These are phyloP conservation scores for Spinibarbus caldwelli DNA, from an alignment of 2,797 vertebrate species.

Conservation along the genomic window DNA sequence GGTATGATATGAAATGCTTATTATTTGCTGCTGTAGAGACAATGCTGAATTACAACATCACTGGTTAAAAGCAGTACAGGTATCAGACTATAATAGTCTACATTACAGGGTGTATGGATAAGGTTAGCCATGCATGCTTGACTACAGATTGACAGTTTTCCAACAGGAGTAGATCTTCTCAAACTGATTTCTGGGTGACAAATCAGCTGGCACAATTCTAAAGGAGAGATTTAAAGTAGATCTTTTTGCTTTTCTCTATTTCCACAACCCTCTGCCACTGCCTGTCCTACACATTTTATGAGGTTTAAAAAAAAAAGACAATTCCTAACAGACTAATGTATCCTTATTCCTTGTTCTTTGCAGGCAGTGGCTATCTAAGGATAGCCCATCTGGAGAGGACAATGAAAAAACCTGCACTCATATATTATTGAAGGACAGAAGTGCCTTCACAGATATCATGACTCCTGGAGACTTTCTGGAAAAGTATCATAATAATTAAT, in stretches of 20 bases:
- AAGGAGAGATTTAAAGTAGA: constrained; percentile 5
- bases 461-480: constrained; percentile 30
- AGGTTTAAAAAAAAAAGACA: background rate
- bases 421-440: constrained; percentile 44
- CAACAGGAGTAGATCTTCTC: constrained; percentile 11
- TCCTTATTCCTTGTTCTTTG: constrained; percentile 11
- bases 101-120: background rate
- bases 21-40: constrained; percentile 15
- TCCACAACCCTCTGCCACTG: background rate
- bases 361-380: constrained; percentile 38
- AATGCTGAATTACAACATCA: background rate
- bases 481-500: constrained; percentile 28
- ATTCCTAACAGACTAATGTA: too few relatives aligned
- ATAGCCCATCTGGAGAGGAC: constrained; percentile 19
- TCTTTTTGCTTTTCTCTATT: background rate
- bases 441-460: constrained; percentile 49
- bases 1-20: background rate
- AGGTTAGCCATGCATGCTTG: background rate
- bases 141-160: background rate
- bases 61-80: background rate
- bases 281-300: constrained; percentile 18
- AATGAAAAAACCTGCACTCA: constrained; percentile 32
- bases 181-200: background rate
- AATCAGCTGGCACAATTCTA: background rate
- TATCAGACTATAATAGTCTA: background rate